Base-by-base conservation (phyloP, 2,113 vertebrate genomes). In the Vulpes lagopus region DNA sequence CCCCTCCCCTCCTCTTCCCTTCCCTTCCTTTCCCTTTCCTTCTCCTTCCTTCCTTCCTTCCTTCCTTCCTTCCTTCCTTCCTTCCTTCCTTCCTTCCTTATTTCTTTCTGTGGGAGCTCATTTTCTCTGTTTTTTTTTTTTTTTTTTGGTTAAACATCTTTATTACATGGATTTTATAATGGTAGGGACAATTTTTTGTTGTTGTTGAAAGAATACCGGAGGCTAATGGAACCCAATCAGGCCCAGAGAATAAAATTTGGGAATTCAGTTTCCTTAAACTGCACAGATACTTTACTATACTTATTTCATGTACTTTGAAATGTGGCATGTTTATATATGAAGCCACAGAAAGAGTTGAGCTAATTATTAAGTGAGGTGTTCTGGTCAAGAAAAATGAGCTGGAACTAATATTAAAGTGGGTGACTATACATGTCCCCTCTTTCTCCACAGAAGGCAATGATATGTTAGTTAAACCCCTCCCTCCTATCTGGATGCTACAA, bases 391-490 rank as follows among this genome's bases (percentile, higher is more conserved):
- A 98, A 97, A 98, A 91, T 43, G 92, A 98, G 51, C 74, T 96
- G 82, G 67, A 97, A 95, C 76, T 74, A 95, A 96, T 91, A 81
- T 95, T 83, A 91, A 98, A 98, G 82, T 85, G 80, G 35, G 59
- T 59, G 76, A 92, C 95, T 97, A 60, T 97, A 96, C 96, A 98
- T 86, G 87, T 76, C 60, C 65, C 96, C 95, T 96, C 94, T 96
- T 82, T 82, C 94, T 94, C 84, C 96, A 89, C 23, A 94, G 98
- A 98, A 98, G 92, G 89, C 90, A 95, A 51, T n/a, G 94, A 82
- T 95, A 88, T 97, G 96, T 96, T 97, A 91, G 97, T 97, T 96
- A 98, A 57, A 32, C 88, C 95, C 95, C 73, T 87, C 94, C 88
- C 96, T 98, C 95, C 94, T 97, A 57, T 67, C 27, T 96, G 69